Percentiles rank a stretch among this genome's conserved stretches.
Evolutionary conservation across 2,113 vertebrate species (phyloP).

Genomic region (Triplophysa rosa): DNA sequence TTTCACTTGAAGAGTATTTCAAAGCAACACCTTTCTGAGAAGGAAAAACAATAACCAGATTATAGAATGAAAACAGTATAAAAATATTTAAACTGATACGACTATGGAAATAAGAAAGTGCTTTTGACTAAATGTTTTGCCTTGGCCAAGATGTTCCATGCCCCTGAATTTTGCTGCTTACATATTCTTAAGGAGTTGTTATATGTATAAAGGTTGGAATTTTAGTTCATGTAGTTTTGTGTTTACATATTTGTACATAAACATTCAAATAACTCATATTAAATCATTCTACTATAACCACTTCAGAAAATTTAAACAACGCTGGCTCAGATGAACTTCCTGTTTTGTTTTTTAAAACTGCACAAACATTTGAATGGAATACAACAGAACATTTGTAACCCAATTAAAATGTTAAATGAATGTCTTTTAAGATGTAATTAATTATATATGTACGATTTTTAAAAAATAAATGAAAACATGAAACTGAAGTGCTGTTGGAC

Average conservation of each 20-base stretch:
- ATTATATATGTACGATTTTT: no score
- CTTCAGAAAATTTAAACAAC: neutral
- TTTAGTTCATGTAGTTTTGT: no score
- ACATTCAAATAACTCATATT: neutral
- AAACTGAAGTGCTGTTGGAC: no score
- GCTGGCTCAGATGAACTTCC: no score
- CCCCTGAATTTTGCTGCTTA: neutral
- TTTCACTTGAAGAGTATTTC: conserved; percentile 73
- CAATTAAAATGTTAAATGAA: no score
- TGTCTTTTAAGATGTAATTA: no score
- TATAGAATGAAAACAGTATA: neutral
- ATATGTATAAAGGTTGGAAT: neutral
- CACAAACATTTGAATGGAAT: no score
- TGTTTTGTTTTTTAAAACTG: no score
- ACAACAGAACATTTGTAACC: no score
- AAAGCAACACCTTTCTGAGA: conserved; percentile 70
- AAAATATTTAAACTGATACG: neutral
- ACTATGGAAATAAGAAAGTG: neutral
- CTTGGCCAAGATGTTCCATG: neutral
- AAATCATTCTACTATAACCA: neutral
- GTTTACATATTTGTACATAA: neutral
- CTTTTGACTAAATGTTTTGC: neutral
- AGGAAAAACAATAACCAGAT: neutral
- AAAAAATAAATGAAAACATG: no score
- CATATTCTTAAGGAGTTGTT: neutral